These are phyloP conservation scores for Teleiodes luculella DNA, from an alignment of 2,888 invertebrate species.

Conservation along the genomic window DNA sequence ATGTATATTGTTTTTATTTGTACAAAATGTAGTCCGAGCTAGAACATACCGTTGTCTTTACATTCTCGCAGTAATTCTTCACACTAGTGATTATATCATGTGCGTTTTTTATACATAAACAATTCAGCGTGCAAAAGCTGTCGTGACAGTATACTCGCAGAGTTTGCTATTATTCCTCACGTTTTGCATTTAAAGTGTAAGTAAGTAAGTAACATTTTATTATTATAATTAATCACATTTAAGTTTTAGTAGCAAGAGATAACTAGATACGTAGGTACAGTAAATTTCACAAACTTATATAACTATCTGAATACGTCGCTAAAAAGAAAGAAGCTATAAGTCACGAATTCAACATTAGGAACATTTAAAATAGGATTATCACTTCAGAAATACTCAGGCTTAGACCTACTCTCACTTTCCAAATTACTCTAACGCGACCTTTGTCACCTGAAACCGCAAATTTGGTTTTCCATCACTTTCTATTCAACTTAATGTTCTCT, in stretches of 20 bases:
- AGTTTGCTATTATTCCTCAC: not conserved
- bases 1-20: constrained; percentile 14
- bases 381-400: constrained; percentile 17
- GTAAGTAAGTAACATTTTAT: too few relatives aligned
- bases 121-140: not conserved
- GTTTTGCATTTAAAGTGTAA: too few relatives aligned
- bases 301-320: too few relatives aligned
- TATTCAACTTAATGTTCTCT: constrained; percentile 1
- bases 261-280: too few relatives aligned
- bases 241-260: too few relatives aligned
- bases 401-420: constrained; percentile 25
- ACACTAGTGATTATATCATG: constrained; percentile 16
- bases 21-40: constrained; percentile 21
- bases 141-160: not conserved
- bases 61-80: constrained; percentile 1
- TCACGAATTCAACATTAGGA: not conserved
- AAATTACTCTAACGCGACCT: constrained; percentile 23
- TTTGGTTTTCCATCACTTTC: constrained; percentile 12
- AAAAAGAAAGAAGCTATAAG: not conserved
- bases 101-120: not conserved
- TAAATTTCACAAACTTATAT: too few relatives aligned
- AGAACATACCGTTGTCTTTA: constrained; percentile 20
- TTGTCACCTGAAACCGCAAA: constrained; percentile 25
- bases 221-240: too few relatives aligned
- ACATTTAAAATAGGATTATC: constrained; percentile 19